Evolutionary conservation across 2,888 invertebrate genomes (phyloP).

Genomic region (Crocallis elinguaria): DNA sequence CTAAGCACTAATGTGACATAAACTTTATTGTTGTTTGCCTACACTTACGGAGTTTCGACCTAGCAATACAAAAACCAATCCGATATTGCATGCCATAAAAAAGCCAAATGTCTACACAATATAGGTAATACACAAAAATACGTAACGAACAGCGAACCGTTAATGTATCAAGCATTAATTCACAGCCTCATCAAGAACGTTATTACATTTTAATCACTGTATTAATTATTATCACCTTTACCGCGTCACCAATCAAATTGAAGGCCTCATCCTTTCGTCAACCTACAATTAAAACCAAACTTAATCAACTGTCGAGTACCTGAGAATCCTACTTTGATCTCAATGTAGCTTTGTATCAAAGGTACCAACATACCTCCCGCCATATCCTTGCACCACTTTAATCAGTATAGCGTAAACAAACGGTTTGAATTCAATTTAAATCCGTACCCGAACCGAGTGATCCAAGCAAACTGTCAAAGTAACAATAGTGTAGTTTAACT

Average conservation of each 20-base stretch:
- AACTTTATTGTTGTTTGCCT: background rate
- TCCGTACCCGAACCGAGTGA: slow-evolving; percentile 48
- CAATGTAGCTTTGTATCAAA: slow-evolving; percentile 28
- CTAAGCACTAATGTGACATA: too few species aligned
- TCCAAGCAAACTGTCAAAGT: slow-evolving; percentile 62
- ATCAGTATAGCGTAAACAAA: slow-evolving; percentile 57
- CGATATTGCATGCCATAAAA: background rate
- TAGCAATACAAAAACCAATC: background rate
- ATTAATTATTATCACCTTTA: slow-evolving; percentile 6
- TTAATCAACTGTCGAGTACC: slow-evolving; percentile 23
- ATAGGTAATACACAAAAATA: too few species aligned
- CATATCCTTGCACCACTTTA: slow-evolving; percentile 44
- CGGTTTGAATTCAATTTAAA: slow-evolving; percentile 63
- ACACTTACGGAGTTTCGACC: background rate
- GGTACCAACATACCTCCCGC: slow-evolving; percentile 31
- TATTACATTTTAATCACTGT: slow-evolving; percentile 12
- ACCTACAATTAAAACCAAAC: slow-evolving; percentile 24
- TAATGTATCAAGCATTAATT: background rate
- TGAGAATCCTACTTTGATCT: slow-evolving; percentile 30
- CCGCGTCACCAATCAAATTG: background rate
- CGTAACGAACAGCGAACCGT: too few species aligned
- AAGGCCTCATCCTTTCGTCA: slow-evolving; percentile 14
- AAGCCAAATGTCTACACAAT: background rate
- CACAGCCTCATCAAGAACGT: background rate
- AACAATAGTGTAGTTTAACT: slow-evolving; percentile 62